Evolutionary conservation across 1,140 invertebrate species (phyloP), one percentile per base, ranked within the genome.

Genomic region (Cydia pomonella): DNA sequence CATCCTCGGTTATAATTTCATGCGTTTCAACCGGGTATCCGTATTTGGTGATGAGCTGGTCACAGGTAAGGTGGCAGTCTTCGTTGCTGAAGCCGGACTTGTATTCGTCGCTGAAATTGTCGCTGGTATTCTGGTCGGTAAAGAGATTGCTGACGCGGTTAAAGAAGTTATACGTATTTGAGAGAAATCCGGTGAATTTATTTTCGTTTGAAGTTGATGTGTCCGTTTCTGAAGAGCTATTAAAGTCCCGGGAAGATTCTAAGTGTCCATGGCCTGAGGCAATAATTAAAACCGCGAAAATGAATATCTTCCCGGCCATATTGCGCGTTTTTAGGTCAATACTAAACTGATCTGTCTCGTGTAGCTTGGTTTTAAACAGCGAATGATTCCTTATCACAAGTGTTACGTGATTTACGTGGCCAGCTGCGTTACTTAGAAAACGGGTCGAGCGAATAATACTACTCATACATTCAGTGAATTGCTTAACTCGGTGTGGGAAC

Each of bases 11-110:
- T 7, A 72, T 16, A 0, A 87, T 82, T 53, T 73, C 12, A 66
- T 90, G 84, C 10, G 72, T 66, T 79, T 89, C 81, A 6, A 88
- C 69, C 1, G 77, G 63, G 75, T 80, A 79, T 9, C 83, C 84
- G 74, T 90, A 88, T 75, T 89, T 89, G 1, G 27, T 9, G 2
- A 84, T 76, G 0, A 90, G 82, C 13, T 82, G 59, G 27, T 50
- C 76, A 27, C 88, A 82, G 38, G 25, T 80, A 6, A 88, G 75
- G 7, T 33, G 18, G 0, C 75, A 79, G 72, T 86, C 84, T 73
- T 86, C 79, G 41, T 84, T 85, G 6, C n/a, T 10, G 1, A 75
- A 71, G 23, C 79, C 78, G 3, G 47, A 47, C 29, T 41, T 73
- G 47, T 78, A 81, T 33, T 79, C 79, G 6, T 72, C 74, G 13